Percentiles rank a stretch among this genome's conserved stretches.
Conservation (phyloP, 1,140 invertebrate genomes). For the Frieseomelitta varia region DNA sequence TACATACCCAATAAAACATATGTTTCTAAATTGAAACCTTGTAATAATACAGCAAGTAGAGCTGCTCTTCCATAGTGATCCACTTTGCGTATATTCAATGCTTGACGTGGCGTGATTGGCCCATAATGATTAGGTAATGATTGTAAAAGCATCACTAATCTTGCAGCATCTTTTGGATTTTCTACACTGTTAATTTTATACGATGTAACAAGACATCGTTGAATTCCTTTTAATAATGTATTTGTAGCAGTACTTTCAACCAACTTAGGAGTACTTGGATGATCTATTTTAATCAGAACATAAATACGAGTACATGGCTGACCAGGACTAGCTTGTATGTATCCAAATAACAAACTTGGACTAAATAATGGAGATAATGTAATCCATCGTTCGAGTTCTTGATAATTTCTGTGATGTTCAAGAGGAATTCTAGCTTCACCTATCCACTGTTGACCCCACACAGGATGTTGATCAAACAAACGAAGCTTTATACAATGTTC, state of each 20-base stretch:
- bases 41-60: slow-evolving; percentile 72
- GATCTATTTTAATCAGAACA: slow-evolving; percentile 77
- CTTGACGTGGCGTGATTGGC: slow-evolving; percentile 76
- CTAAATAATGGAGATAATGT: slow-evolving; percentile 73
- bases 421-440: slow-evolving; percentile 77
- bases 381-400: slow-evolving; percentile 80
- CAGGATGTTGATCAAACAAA: slow-evolving; percentile 79
- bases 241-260: slow-evolving; percentile 70
- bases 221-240: slow-evolving; percentile 74
- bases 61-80: slow-evolving; percentile 78
- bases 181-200: slow-evolving; percentile 76
- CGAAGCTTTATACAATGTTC: slow-evolving; percentile 74
- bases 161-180: slow-evolving; percentile 72
- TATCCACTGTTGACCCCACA: slow-evolving; percentile 80
- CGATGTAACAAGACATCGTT: slow-evolving; percentile 74
- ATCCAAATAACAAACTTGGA: slow-evolving; percentile 77
- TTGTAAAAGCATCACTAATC: slow-evolving; percentile 72
- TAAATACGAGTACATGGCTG: slow-evolving; percentile 77
- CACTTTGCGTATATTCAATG: slow-evolving; percentile 78
- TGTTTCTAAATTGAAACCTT: slow-evolving; percentile 72
- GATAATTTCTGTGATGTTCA: slow-evolving; percentile 74
- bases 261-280: slow-evolving; percentile 61
- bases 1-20: slow-evolving; percentile 76
- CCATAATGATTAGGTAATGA: slow-evolving; percentile 75
- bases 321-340: slow-evolving; percentile 77